phyloP scores from a whole-genome alignment of 2,797 vertebrate species.

The Choloepus didactylus region DNA sequence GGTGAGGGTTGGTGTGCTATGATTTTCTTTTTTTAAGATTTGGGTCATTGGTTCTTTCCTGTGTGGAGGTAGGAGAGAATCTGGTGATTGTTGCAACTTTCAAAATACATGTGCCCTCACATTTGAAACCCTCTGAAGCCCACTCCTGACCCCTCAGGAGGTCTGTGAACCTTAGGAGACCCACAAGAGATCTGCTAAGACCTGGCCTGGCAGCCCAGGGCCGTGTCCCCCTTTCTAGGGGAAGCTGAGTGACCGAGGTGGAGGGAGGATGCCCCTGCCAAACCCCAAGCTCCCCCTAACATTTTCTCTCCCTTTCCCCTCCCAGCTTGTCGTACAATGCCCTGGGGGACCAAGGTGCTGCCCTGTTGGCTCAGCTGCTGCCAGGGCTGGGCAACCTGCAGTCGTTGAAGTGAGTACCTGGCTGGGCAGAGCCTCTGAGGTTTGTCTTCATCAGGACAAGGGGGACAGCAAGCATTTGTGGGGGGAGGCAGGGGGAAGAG shows the following conservation, averaged over 20 bases:
- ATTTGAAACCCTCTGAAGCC: neutral
- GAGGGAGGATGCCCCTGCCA: neutral
- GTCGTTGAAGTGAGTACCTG: constrained; percentile 86
- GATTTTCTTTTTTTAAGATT: neutral
- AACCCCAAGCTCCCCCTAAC: neutral
- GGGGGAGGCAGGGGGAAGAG: rapidly evolving
- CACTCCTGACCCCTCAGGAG: neutral
- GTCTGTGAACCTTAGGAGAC: neutral
- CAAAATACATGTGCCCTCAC: neutral
- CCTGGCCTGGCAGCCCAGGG: neutral
- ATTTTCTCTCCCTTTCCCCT: rapidly evolving
- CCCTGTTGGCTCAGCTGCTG: constrained; percentile 79
- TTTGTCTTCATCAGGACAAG: neutral
- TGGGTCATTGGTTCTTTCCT: neutral
- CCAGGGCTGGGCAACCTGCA: constrained; percentile 77
- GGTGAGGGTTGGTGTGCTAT: no score
- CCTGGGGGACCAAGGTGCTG: constrained; percentile 80
- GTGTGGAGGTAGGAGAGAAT: neutral
- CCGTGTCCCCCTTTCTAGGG: neutral
- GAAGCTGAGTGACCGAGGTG: neutral
- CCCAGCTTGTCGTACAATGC: constrained; percentile 86
- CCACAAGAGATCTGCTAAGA: neutral
- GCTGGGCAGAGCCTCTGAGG: neutral
- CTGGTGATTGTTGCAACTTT: neutral
- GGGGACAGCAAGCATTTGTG: neutral